These are phyloP conservation scores for Pluvianellus socialis DNA, from an alignment of 2,113 vertebrate species.

Conservation along the genomic window DNA sequence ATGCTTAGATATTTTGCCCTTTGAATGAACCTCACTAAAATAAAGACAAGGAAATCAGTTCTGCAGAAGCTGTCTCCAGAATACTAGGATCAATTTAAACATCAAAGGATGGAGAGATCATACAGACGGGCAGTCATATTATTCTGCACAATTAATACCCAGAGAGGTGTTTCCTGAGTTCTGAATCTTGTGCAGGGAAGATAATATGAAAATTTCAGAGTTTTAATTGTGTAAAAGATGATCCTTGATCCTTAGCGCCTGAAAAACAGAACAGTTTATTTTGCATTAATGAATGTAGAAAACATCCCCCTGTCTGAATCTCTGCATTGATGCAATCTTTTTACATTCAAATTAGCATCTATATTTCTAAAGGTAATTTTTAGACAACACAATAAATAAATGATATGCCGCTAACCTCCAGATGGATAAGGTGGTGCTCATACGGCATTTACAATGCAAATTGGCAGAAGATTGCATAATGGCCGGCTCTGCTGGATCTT, in stretches of 20 bases:
- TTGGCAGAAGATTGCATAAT: neutral
- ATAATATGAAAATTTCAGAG: conserved; percentile 50
- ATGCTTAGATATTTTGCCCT: conserved; percentile 77
- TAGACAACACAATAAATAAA: neutral
- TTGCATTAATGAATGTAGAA: conserved; percentile 47
- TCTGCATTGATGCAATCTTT: neutral
- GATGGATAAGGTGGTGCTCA: neutral
- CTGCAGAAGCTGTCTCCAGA: conserved; percentile 61
- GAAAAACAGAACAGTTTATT: conserved; percentile 47
- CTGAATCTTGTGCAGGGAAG: conserved; percentile 44
- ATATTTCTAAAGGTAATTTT: conserved; percentile 51
- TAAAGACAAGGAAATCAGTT: conserved; percentile 65
- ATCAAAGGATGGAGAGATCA: conserved; percentile 67
- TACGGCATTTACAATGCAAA: neutral
- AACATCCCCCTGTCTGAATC: neutral
- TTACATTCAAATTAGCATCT: conserved; percentile 58
- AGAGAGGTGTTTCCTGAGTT: conserved; percentile 44
- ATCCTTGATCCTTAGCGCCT: conserved; percentile 22
- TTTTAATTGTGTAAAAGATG: conserved; percentile 59
- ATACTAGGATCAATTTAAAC: conserved; percentile 51
- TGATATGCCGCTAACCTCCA: neutral
- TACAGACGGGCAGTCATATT: conserved; percentile 61
- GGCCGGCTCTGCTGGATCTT: neutral
- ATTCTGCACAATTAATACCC: conserved; percentile 61
- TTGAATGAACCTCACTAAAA: conserved; percentile 76